These are phyloP conservation scores for Falco peregrinus DNA, from an alignment of 2,797 vertebrate species.

Conservation along the genomic window DNA sequence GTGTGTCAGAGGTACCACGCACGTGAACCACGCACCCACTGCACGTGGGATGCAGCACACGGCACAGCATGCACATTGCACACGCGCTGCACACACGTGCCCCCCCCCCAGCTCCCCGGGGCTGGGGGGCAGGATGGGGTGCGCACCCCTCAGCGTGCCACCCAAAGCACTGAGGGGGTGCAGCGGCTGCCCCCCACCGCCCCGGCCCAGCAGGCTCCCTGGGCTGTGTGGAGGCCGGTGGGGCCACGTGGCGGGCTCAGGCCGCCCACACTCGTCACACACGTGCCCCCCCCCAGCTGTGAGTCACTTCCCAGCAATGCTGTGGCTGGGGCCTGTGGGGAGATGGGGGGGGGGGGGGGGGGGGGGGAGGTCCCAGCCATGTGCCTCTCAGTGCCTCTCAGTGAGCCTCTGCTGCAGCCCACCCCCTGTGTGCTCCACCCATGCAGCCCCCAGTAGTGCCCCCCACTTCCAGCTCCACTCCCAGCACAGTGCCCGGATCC, in stretches of 20 bases:
- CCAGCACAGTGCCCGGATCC: neutral
- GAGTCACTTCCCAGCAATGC: constrained; percentile 9
- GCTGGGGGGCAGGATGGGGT: fast-evolving
- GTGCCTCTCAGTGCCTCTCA: neutral
- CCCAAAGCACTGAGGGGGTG: neutral
- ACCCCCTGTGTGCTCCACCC: too few species aligned
- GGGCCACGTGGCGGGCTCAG: neutral
- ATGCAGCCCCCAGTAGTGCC: neutral
- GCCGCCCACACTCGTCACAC: neutral
- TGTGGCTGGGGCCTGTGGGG: neutral
- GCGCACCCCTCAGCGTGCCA: too few species aligned
- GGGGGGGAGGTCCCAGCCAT: neutral
- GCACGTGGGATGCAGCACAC: too few species aligned
- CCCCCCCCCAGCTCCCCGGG: too few species aligned
- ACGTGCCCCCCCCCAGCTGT: neutral
- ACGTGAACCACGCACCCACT: too few species aligned
- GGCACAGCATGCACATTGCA: neutral
- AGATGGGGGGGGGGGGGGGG: too few species aligned
- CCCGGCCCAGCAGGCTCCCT: neutral
- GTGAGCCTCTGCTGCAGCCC: neutral
- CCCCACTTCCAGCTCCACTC: neutral
- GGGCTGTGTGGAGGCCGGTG: neutral
- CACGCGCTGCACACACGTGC: fast-evolving
- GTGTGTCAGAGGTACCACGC: neutral
- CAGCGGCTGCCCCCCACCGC: neutral